Conservation (phyloP, 2,113 vertebrate genomes). For the Tenrec ecaudatus region DNA sequence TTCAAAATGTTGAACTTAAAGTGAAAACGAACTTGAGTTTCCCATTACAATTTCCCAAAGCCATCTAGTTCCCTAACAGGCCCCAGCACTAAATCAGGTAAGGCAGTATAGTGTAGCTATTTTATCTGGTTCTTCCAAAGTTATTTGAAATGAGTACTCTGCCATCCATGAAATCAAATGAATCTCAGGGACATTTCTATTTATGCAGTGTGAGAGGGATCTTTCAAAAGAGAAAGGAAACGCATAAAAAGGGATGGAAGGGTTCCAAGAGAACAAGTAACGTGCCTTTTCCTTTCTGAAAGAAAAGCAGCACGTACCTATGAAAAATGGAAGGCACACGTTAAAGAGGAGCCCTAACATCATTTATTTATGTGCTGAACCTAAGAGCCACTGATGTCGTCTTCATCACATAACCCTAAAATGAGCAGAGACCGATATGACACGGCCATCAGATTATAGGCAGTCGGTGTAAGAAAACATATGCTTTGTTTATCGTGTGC, state of each 20-base stretch:
- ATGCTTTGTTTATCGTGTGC: constrained; percentile 76
- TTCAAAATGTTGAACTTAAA: constrained; percentile 66
- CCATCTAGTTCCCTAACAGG: constrained; percentile 64
- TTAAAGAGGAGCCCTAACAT: constrained; percentile 75
- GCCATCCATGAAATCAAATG: constrained; percentile 84
- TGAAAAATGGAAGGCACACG: constrained; percentile 76
- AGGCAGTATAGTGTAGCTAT: constrained; percentile 72
- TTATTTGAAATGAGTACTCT: constrained; percentile 79
- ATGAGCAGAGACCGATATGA: constrained; percentile 71
- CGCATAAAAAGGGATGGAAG: constrained; percentile 69
- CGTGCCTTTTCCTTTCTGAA: constrained; percentile 65
- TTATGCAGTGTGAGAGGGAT: constrained; percentile 74
- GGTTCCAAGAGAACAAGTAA: constrained; percentile 75
- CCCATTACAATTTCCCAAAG: constrained; percentile 69
- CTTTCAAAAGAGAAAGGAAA: constrained; percentile 81
- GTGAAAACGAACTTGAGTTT: constrained; percentile 75
- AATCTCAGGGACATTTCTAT: constrained; percentile 82
- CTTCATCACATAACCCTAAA: constrained; percentile 69
- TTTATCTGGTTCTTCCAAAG: constrained; percentile 81
- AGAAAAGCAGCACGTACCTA: constrained; percentile 68
- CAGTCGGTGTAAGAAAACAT: constrained; percentile 72
- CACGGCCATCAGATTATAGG: constrained; percentile 64
- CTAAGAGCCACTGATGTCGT: constrained; percentile 71
- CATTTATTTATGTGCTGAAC: constrained; percentile 79
- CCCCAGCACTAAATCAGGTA: constrained; percentile 79